Percentiles rank a stretch among this genome's conserved stretches.
Conservation (phyloP, 1,140 invertebrate genomes). For the Hyposmocoma kahamanoa region DNA sequence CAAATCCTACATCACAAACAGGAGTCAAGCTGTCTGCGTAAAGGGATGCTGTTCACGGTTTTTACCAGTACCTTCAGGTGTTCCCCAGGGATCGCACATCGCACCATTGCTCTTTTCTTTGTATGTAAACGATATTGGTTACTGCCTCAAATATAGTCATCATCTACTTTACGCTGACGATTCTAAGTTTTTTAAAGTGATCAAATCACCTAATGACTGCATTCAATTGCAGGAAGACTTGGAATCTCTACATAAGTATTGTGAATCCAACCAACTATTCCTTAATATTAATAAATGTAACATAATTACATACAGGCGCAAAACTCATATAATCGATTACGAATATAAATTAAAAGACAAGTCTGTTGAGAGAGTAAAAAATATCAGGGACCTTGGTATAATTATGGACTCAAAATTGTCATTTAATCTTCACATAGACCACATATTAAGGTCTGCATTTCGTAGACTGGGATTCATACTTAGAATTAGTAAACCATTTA, state of each 20-base stretch:
- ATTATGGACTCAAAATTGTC: conserved; percentile 8
- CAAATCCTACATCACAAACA: conserved; percentile 15
- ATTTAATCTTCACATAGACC: conserved; percentile 12
- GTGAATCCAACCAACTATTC: conserved; percentile 11
- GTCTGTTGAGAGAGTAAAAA: not conserved
- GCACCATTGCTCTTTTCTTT: conserved; percentile 9
- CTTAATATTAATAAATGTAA: conserved; percentile 15
- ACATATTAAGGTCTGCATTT: conserved; percentile 7
- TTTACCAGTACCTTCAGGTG: conserved; percentile 11
- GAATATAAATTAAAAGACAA: not conserved
- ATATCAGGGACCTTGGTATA: conserved; percentile 10
- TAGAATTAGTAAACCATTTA: conserved; percentile 8
- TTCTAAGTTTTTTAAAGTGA: conserved; percentile 13
- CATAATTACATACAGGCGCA: conserved; percentile 13
- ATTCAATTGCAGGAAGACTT: conserved; percentile 12
- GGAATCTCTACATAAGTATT: conserved; percentile 7
- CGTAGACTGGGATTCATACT: conserved; percentile 11
- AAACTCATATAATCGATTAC: not conserved
- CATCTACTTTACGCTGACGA: conserved; percentile 18
- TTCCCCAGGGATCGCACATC: conserved; percentile 11
- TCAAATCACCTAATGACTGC: conserved; percentile 6
- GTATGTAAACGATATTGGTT: conserved; percentile 12
- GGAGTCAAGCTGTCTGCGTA: too few species aligned
- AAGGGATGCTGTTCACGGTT: conserved; percentile 10
- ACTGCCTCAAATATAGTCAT: not conserved